Evolutionary conservation across 2,888 invertebrate species (phyloP).

Genomic region (Patella caerulea): DNA sequence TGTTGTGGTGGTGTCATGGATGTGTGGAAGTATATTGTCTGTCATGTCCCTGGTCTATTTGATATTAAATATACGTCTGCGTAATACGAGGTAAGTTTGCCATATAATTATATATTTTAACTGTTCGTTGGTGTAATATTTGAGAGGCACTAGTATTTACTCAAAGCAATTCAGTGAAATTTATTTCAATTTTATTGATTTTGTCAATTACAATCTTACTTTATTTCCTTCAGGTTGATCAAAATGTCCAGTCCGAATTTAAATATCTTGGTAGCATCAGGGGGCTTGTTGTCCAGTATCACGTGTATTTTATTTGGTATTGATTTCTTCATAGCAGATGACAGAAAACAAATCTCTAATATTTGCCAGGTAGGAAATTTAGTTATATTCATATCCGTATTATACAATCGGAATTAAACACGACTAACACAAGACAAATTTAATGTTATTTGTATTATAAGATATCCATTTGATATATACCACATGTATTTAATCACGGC

Average conservation of each 20-base stretch:
- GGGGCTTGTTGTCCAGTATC: slow-evolving; percentile 51
- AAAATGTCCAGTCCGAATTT: slow-evolving; percentile 62
- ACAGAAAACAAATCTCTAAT: slow-evolving; percentile 35
- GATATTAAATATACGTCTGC: slow-evolving; percentile 61
- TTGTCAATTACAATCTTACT: background rate
- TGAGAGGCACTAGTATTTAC: no score
- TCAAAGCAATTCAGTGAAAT: no score
- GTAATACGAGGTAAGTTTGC: slow-evolving; percentile 56
- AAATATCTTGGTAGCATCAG: slow-evolving; percentile 52
- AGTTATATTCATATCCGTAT: background rate
- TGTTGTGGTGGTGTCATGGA: slow-evolving; percentile 53
- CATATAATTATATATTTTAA: background rate
- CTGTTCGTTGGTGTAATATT: background rate
- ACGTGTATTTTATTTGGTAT: slow-evolving; percentile 53
- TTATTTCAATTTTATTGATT: no score
- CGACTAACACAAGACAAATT: background rate
- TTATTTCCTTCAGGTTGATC: slow-evolving; percentile 46
- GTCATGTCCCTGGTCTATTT: slow-evolving; percentile 58
- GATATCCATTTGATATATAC: no score
- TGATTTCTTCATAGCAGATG: slow-evolving; percentile 45
- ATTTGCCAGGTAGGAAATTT: slow-evolving; percentile 52
- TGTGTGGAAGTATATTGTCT: slow-evolving; percentile 56
- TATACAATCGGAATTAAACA: background rate
- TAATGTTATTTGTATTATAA: background rate
- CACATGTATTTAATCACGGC: no score